phyloP scores from a whole-genome alignment of 2,113 vertebrate species.

The Protomyctophum bolini region DNA sequence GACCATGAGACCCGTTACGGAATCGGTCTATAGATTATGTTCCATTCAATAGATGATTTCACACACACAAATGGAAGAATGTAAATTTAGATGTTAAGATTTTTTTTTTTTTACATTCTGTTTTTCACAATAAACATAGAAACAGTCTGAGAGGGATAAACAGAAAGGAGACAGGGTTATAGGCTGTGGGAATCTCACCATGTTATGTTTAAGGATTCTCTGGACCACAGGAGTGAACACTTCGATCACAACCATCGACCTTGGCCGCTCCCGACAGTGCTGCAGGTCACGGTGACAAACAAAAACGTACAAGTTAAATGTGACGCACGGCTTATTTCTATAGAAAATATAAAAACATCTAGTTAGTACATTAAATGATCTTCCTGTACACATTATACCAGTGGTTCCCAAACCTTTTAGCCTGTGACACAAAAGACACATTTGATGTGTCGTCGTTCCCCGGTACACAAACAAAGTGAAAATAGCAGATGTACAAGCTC shows the following conservation, averaged over 20 bases:
- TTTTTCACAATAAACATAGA: no score
- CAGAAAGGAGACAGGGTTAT: neutral
- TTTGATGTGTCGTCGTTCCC: neutral
- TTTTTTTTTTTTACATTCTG: no score
- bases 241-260: constrained; percentile 98
- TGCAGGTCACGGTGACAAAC: constrained; percentile 59
- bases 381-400: neutral
- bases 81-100: no score
- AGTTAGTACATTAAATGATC: neutral
- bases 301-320: neutral
- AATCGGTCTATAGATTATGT: no score
- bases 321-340: neutral
- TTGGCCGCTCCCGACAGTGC: constrained; percentile 97
- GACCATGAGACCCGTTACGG: no score
- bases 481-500: no score
- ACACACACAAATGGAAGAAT: no score
- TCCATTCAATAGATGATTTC: no score
- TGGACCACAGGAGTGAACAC: constrained; percentile 99
- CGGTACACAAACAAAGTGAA: neutral
- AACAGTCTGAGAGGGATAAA: no score
- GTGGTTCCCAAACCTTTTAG: no score
- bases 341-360: neutral
- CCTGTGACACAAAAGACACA: no score
- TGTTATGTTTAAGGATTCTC: constrained; percentile 99
- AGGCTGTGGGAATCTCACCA: constrained; percentile 79